phyloP scores from a whole-genome alignment of 2,888 invertebrate species.

The Serrognathus titanus region DNA sequence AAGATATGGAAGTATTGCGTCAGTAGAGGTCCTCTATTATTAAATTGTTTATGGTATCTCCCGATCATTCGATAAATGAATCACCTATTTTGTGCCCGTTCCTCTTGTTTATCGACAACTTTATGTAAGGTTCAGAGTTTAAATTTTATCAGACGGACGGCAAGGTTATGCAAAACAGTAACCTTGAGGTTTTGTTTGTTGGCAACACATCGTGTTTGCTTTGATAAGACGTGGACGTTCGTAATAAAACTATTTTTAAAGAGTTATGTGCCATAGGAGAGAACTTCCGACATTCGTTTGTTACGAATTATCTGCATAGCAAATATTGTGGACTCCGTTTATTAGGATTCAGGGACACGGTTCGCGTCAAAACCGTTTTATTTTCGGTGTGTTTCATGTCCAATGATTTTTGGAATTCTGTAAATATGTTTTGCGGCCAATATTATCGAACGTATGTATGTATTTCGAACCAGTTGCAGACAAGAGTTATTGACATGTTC shows the following conservation, averaged over 20 bases:
- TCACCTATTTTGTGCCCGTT: too few relatives aligned
- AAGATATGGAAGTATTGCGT: too few relatives aligned
- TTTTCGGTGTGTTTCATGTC: background rate
- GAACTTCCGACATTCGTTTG: background rate
- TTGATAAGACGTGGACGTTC: background rate
- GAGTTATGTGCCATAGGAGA: background rate
- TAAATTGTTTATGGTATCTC: too few relatives aligned
- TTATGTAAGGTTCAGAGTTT: background rate
- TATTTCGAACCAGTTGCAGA: too few relatives aligned
- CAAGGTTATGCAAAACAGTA: background rate
- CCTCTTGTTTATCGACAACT: too few relatives aligned
- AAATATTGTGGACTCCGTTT: background rate
- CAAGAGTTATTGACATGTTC: too few relatives aligned
- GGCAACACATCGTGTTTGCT: background rate
- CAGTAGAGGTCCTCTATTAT: too few relatives aligned
- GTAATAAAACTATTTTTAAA: background rate
- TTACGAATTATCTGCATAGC: background rate
- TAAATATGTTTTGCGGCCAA: too few relatives aligned
- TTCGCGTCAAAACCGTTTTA: background rate
- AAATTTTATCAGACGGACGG: background rate
- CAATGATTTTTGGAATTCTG: too few relatives aligned
- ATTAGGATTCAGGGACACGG: background rate
- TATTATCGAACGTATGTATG: too few relatives aligned
- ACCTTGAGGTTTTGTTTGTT: background rate
- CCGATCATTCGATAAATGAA: too few relatives aligned